Evolutionary conservation across 1,140 invertebrate species (phyloP), one percentile per base, ranked within the genome.

Genomic region (Helicoverpa armigera): DNA sequence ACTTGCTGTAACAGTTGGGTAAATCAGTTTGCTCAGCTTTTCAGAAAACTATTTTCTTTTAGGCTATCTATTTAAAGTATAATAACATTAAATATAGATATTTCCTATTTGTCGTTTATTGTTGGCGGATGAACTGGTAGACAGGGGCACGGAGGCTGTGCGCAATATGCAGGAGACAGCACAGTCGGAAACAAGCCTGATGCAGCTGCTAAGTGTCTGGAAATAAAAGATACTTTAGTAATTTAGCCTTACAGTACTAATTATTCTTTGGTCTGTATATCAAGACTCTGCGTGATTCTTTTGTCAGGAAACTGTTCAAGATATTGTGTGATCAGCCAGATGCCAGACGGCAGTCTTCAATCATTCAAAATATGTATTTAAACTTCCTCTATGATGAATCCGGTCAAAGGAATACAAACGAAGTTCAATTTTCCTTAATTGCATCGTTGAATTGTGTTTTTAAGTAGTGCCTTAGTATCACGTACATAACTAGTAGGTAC

Each of bases 151-250:
- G 89, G 83, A 0, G 90, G 83, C 23, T 88, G 85, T 1, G 89
- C 80, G 31, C 89, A 89, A 82, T 93, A 94, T 0, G 90, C 82
- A 1, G 88, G 69, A 18, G 80, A 80, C 50, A 94, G 82, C 53
- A 93, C 89, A 4, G 88, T 82, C 10, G 92, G 92, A 72, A 94
- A 94, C 60, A 93, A 84, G n/a, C 93, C 92, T 0, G 93, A 91
- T 1, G 92, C 91, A 16, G 93, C 93, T 23, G 93, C 93, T 69
- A 94, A 83, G 83, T 94, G 90, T 73, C 93, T 94, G 88, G 5
- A 88, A 90, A 61, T 3, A 76, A 77, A 23, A 23, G 23, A 23
- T 23, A 23, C 23, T 23, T 23, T 23, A 23, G 23, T 23, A 23
- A 23, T 23, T 23, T 23, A 23, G 23, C 23, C 23, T 23, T 23